A percentile compares a stretch with the other conserved stretches of the same genome.
Evolutionary conservation across 1,140 invertebrate genomes (phyloP).

Genomic region (Heliconius melpomene): DNA sequence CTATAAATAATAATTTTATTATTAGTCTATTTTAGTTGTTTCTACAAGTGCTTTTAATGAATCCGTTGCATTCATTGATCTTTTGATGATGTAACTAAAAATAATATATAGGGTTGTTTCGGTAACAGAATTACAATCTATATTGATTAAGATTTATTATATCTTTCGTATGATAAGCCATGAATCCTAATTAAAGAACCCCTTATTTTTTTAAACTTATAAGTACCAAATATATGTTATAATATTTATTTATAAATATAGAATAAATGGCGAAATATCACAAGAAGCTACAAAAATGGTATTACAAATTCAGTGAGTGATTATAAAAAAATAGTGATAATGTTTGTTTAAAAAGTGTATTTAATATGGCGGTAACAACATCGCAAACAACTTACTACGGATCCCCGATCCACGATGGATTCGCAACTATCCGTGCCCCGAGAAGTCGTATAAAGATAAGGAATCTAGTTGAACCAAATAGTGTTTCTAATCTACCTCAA

Average conservation of each 20-base stretch:
- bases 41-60: constrained; percentile 42
- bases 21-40: constrained; percentile 42
- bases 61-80: constrained; percentile 36
- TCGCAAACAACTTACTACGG: constrained; percentile 75
- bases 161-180: neutral
- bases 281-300: neutral
- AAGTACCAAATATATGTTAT: neutral
- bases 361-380: constrained; percentile 73
- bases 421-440: constrained; percentile 88
- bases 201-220: neutral
- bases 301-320: neutral
- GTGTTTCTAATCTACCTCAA: constrained; percentile 69
- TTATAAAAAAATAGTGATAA: constrained; percentile 2
- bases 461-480: constrained; percentile 76
- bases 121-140: neutral
- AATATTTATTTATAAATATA: neutral
- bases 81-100: constrained; percentile 37
- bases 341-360: constrained; percentile 32
- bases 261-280: neutral
- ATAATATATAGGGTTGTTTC: constrained; percentile 22
- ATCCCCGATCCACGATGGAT: constrained; percentile 89
- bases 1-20: constrained; percentile 40
- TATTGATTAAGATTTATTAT: neutral
- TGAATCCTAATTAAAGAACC: neutral
- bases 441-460: constrained; percentile 80